Conservation (phyloP, 2,113 vertebrate species). For the Lota lota region DNA sequence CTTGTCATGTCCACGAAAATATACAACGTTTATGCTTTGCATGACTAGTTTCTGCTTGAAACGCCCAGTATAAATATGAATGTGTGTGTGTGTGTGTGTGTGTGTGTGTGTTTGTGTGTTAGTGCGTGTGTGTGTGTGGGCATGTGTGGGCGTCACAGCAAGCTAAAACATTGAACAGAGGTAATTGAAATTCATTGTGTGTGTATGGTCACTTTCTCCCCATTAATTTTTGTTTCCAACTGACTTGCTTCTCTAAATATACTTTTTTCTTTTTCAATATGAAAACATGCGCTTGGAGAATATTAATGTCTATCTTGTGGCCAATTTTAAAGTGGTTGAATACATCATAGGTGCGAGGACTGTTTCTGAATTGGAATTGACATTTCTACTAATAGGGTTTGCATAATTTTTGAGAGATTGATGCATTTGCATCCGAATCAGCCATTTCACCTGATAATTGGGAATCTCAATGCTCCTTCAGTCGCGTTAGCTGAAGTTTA, state of each 20-base stretch:
- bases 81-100: too few relatives aligned
- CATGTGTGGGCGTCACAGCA: slow-evolving; percentile 18
- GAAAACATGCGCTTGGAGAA: slow-evolving; percentile 60
- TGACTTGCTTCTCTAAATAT: slow-evolving; percentile 72
- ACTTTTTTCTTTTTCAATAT: slow-evolving; percentile 64
- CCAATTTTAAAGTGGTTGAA: slow-evolving; percentile 51
- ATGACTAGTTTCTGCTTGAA: too few relatives aligned
- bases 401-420: slow-evolving; percentile 36
- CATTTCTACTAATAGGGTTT: slow-evolving; percentile 45
- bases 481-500: too few relatives aligned
- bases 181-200: slow-evolving; percentile 70
- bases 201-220: slow-evolving; percentile 68
- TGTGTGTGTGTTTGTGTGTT: background rate
- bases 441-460: slow-evolving; percentile 33
- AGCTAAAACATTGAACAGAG: slow-evolving; percentile 32
- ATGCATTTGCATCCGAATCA: slow-evolving; percentile 38
- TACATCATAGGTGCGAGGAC: slow-evolving; percentile 52
- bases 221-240: slow-evolving; percentile 73
- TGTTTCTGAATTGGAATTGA: slow-evolving; percentile 48
- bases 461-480: background rate
- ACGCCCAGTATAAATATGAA: too few relatives aligned
- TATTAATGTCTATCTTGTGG: slow-evolving; percentile 64
- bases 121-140: slow-evolving; percentile 4
- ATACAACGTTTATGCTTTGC: too few relatives aligned
- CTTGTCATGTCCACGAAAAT: too few relatives aligned